Evolutionary conservation across 2,888 invertebrate species (phyloP).

Genomic region (Acanthosepion esculentum): DNA sequence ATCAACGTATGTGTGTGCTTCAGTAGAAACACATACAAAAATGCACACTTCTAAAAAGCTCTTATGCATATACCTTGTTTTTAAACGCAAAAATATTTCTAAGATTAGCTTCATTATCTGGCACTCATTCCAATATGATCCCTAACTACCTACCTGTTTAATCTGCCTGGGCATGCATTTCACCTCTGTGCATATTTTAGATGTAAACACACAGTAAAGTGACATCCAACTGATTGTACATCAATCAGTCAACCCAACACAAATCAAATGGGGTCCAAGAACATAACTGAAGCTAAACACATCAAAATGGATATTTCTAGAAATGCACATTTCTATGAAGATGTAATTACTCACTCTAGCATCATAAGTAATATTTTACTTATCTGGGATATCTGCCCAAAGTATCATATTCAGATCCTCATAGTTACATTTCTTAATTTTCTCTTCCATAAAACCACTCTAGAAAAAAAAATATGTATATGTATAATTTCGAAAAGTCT

Average conservation of each 20-base stretch:
- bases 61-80: background rate
- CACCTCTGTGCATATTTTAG: background rate
- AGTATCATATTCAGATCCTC: background rate
- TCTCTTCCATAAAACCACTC: background rate
- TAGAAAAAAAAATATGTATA: background rate
- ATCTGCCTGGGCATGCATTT: background rate
- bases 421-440: background rate
- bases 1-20: background rate
- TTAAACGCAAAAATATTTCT: background rate
- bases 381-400: constrained; percentile 2
- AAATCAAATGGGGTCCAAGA: background rate
- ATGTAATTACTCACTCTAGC: background rate
- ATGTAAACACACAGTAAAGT: background rate
- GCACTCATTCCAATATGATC: background rate
- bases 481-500: too few species aligned
- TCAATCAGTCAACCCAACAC: background rate
- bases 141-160: constrained; percentile 2
- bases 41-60: background rate
- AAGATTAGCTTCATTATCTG: background rate
- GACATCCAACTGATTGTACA: background rate
- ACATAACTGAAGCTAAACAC: background rate
- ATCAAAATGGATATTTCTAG: background rate
- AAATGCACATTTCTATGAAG: background rate
- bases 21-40: background rate
- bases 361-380: background rate